Percentiles rank a stretch among this genome's conserved stretches.
Conservation (phyloP, 1,140 invertebrate species). For the Dinothrombium tinctorium region DNA sequence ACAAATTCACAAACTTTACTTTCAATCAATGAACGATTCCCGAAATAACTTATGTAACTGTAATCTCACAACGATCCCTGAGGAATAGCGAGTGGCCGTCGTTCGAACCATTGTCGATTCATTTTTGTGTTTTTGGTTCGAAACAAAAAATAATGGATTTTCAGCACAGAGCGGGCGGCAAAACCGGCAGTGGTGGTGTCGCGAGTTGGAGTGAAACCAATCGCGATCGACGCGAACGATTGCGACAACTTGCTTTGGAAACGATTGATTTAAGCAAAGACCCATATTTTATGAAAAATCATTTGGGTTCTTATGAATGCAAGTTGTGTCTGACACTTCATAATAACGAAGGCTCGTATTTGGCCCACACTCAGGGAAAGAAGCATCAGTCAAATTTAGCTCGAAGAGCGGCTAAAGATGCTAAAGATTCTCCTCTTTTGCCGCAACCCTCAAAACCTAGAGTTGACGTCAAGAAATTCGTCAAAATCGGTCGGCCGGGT, state of each 20-base stretch:
- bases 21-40: too few relatives aligned
- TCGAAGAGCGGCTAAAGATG: conserved; percentile 88
- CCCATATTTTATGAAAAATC: conserved; percentile 99
- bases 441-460: conserved; percentile 77
- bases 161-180: conserved; percentile 88
- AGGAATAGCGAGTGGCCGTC: too few relatives aligned
- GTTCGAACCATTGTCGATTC: too few relatives aligned
- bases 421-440: conserved; percentile 73
- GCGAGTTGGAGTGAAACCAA: conserved; percentile 97
- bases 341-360: conserved; percentile 97
- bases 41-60: too few relatives aligned
- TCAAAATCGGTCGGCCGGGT: conserved; percentile 96
- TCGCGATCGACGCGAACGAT: conserved; percentile 75
- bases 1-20: too few relatives aligned
- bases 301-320: conserved; percentile 93
- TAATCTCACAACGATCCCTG: too few relatives aligned
- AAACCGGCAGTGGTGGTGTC: conserved; percentile 93
- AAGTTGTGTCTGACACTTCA: conserved; percentile 95
- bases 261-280: conserved; percentile 97
- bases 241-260: conserved; percentile 84
- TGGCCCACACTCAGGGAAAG: conserved; percentile 99
- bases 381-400: conserved; percentile 99
- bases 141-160: too few relatives aligned
- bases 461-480: conserved; percentile 95
- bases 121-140: too few relatives aligned